These are phyloP conservation scores for Stichodactyla mertensii DNA, from an alignment of 64 coral and sea anemone genomes.

Conservation along the genomic window DNA sequence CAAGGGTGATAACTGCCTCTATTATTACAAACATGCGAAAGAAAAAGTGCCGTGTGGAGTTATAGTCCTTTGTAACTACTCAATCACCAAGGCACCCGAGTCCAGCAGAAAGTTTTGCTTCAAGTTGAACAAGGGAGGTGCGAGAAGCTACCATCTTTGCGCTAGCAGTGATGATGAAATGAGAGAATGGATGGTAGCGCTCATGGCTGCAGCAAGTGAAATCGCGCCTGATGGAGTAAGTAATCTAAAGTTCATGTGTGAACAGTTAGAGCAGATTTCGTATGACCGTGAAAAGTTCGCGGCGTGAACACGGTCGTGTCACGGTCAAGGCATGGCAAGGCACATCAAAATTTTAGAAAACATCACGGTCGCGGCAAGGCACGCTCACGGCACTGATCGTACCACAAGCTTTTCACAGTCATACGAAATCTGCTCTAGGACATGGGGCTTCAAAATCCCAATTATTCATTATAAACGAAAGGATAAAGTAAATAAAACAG, in stretches of 20 bases:
- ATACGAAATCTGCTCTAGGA: too few relatives aligned
- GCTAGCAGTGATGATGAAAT: slow-evolving; percentile 62
- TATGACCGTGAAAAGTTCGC: too few relatives aligned
- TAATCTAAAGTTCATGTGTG: neutral
- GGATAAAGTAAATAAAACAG: too few relatives aligned
- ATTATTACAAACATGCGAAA: slow-evolving; percentile 86
- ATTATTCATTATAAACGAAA: too few relatives aligned
- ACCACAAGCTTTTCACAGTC: too few relatives aligned
- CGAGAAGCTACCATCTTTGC: slow-evolving; percentile 75
- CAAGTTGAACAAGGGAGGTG: slow-evolving; percentile 90
- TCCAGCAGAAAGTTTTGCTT: slow-evolving; percentile 72
- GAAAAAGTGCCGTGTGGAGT: slow-evolving; percentile 87
- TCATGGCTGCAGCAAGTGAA: slow-evolving; percentile 59
- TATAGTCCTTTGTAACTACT: slow-evolving; percentile 79
- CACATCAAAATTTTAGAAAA: too few relatives aligned
- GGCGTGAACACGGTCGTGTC: too few relatives aligned
- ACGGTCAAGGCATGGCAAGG: too few relatives aligned
- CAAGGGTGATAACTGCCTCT: slow-evolving; percentile 69
- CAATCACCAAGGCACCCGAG: slow-evolving; percentile 73
- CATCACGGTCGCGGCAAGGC: too few relatives aligned
- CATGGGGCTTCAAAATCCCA: too few relatives aligned
- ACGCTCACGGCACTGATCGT: too few relatives aligned
- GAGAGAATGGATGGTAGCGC: slow-evolving; percentile 79
- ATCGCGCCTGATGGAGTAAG: slow-evolving; percentile 53
- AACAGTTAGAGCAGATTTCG: too few relatives aligned